phyloP scores from a whole-genome alignment of 1,140 invertebrate genomes.

The Drosophila obscura region DNA sequence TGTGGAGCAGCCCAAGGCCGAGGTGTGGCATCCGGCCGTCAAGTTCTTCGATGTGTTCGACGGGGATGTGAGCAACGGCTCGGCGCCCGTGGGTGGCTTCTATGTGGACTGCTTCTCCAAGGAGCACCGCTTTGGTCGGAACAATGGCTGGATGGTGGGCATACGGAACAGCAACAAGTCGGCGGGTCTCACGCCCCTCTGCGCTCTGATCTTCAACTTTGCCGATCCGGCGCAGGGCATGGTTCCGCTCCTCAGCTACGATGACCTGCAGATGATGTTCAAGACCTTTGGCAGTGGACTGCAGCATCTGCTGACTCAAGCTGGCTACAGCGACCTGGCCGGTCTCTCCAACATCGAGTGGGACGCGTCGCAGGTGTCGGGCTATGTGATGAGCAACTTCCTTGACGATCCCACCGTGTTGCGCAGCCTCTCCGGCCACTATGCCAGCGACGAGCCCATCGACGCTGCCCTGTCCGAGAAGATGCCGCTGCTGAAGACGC shows the following conservation, averaged over 20 bases:
- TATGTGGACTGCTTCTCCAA: constrained; percentile 93
- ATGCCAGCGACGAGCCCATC: constrained; percentile 89
- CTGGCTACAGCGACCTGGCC: constrained; percentile 92
- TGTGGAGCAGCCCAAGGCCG: constrained; percentile 87
- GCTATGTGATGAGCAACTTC: constrained; percentile 93
- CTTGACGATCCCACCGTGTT: constrained; percentile 89
- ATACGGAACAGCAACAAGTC: constrained; percentile 88
- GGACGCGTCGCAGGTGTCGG: constrained; percentile 93
- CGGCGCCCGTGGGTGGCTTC: constrained; percentile 89
- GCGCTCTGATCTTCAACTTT: constrained; percentile 93
- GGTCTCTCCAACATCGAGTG: constrained; percentile 95
- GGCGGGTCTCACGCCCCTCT: constrained; percentile 88
- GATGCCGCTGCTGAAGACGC: constrained; percentile 87
- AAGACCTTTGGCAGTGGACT: constrained; percentile 93
- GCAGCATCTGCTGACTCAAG: constrained; percentile 91
- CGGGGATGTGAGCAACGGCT: constrained; percentile 85
- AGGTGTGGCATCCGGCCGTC: constrained; percentile 94
- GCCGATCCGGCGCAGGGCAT: constrained; percentile 87
- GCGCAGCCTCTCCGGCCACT: constrained; percentile 89
- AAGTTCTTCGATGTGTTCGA: constrained; percentile 93
- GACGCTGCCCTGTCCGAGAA: constrained; percentile 87
- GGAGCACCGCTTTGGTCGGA: constrained; percentile 85
- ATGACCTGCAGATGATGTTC: constrained; percentile 91
- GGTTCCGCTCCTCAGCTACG: constrained; percentile 89
- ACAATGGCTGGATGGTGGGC: constrained; percentile 88